phyloP scores from a whole-genome alignment of 2,797 vertebrate species.

The Arctocebus calabarensis region DNA sequence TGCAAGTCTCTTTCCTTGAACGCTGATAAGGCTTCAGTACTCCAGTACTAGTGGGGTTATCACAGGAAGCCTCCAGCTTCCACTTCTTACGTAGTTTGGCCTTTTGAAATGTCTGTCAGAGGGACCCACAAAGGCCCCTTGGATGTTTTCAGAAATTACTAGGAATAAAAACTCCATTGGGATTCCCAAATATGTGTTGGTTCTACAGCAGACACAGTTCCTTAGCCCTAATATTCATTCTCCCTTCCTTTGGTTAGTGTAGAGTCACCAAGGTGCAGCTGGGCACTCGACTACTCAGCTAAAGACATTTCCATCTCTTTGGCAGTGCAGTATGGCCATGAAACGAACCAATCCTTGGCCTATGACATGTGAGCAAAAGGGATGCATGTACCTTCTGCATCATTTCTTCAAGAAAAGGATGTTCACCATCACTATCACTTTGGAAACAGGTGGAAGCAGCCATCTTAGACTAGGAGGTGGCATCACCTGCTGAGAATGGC shows the following conservation, averaged over 20 bases:
- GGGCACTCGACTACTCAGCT: neutral
- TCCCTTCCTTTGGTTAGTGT: neutral
- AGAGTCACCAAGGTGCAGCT: neutral
- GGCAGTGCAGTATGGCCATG: neutral
- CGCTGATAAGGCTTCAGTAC: neutral
- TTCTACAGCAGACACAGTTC: neutral
- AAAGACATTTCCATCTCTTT: neutral
- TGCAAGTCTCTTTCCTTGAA: conserved; percentile 57
- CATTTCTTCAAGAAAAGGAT: neutral
- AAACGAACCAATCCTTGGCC: neutral
- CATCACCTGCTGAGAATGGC: neutral
- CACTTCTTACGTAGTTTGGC: neutral
- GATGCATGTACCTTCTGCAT: neutral
- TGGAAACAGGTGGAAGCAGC: neutral
- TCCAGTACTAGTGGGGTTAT: neutral
- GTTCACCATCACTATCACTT: neutral
- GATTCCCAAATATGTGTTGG: neutral
- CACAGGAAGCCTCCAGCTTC: neutral
- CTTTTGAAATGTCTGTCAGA: conserved; percentile 14
- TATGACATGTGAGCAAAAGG: neutral
- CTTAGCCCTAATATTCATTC: neutral
- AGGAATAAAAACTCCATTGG: conserved; percentile 3
- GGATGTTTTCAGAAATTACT: neutral
- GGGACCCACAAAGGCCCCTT: neutral
- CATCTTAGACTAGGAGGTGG: neutral